Conservation (phyloP, 2,113 vertebrate species). For the Chiloscyllium plagiosum region DNA sequence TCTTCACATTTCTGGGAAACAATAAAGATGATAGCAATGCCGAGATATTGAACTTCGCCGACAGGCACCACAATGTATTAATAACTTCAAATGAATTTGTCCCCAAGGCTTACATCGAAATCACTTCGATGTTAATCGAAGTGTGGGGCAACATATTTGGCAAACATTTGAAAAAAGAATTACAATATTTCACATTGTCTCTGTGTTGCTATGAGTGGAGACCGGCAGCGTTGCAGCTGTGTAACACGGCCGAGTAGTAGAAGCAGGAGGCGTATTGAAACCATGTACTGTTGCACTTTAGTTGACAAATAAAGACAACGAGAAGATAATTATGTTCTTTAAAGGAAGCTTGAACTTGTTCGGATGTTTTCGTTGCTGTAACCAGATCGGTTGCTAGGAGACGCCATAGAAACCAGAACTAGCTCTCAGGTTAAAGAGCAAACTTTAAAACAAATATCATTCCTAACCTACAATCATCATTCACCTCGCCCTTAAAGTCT, state of each 20-base stretch:
- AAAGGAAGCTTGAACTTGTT: constrained; percentile 20
- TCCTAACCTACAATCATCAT: constrained; percentile 46
- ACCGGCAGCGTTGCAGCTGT: neutral
- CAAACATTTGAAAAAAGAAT: constrained; percentile 1
- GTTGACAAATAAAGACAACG: neutral
- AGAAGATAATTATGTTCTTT: neutral
- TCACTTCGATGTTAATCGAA: neutral
- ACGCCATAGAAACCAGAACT: constrained; percentile 56
- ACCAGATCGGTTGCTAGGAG: constrained; percentile 44
- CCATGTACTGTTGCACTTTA: neutral
- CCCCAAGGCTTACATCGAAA: neutral
- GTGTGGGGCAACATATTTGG: neutral
- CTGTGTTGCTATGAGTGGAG: neutral
- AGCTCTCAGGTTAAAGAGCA: constrained; percentile 59
- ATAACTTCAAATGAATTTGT: neutral
- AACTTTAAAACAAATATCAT: constrained; percentile 78
- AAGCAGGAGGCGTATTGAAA: neutral
- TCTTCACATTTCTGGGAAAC: neutral
- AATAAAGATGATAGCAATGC: neutral
- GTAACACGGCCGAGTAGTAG: neutral
- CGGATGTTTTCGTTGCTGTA: constrained; percentile 8
- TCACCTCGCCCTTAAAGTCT: constrained; percentile 14
- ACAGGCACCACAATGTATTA: neutral
- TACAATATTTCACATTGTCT: neutral
- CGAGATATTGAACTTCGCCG: neutral